Percentiles rank a stretch among this genome's conserved stretches.
These are phyloP conservation scores for Pollenia labialis DNA, from an alignment of 2,888 invertebrate genomes.

Conservation along the genomic window DNA sequence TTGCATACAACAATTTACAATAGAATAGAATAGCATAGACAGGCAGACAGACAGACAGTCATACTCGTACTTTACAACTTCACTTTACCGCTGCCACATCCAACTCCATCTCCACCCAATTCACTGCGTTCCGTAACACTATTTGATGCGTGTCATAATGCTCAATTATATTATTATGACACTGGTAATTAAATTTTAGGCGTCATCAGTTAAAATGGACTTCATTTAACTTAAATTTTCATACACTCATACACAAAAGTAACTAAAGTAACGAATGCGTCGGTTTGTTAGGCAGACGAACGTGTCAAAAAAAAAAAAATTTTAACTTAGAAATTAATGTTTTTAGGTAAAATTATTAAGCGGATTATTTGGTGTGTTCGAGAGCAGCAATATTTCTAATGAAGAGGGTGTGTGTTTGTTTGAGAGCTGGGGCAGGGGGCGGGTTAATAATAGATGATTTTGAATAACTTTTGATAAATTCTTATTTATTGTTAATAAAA, in stretches of 20 bases:
- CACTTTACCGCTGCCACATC: not conserved
- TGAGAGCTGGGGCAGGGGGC: no score
- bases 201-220: constrained; percentile 71
- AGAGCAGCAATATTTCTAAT: not conserved
- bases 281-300: not conserved
- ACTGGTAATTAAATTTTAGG: constrained; percentile 75
- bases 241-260: not conserved
- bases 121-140: constrained; percentile 26
- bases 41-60: not conserved
- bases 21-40: not conserved
- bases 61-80: not conserved
- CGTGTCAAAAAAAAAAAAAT: not conserved
- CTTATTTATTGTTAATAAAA: constrained; percentile 65
- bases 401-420: constrained; percentile 38
- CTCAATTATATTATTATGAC: constrained; percentile 77
- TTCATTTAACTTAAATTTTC: constrained; percentile 66
- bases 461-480: constrained; percentile 66
- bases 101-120: not conserved
- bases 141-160: constrained; percentile 76
- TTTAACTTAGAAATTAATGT: constrained; percentile 60
- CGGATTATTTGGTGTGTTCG: constrained; percentile 62
- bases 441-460: constrained; percentile 52
- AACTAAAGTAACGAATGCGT: not conserved
- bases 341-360: constrained; percentile 58
- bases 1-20: constrained; percentile 54